A percentile compares a stretch with the other conserved stretches of the same genome.
Conservation (phyloP, 2,113 vertebrate species). For the Ceuthmochares aereus region DNA sequence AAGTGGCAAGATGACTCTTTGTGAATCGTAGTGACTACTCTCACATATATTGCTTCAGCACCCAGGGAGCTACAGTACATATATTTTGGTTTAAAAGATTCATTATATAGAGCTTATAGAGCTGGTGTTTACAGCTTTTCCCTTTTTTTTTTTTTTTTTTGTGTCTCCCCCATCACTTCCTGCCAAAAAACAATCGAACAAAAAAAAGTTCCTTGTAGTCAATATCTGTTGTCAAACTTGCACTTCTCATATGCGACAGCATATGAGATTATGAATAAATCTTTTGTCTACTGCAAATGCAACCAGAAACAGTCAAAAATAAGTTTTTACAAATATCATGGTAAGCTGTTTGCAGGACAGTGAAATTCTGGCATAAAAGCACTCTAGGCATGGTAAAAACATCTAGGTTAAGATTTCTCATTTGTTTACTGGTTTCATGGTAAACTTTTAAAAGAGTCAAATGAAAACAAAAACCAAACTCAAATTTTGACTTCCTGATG, state of each 20-base stretch:
- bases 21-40: background rate
- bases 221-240: constrained; percentile 31
- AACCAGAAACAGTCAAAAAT: background rate
- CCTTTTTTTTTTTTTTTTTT: background rate
- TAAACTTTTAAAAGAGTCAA: background rate
- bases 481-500: background rate
- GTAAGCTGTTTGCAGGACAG: background rate
- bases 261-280: constrained; percentile 31
- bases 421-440: background rate
- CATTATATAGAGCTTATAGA: constrained; percentile 25
- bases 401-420: background rate
- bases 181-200: background rate
- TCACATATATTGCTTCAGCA: constrained; percentile 9
- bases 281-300: constrained; percentile 36
- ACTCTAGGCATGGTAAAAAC: background rate
- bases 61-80: constrained; percentile 2
- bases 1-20: constrained; percentile 20
- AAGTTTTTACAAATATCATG: background rate
- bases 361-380: background rate
- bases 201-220: background rate
- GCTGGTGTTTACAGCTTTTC: background rate
- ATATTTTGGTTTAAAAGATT: constrained; percentile 10
- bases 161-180: background rate
- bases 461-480: background rate
- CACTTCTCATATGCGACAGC: constrained; percentile 16